Conservation (phyloP, 2,113 vertebrate genomes). For the Malurus cyaneus region DNA sequence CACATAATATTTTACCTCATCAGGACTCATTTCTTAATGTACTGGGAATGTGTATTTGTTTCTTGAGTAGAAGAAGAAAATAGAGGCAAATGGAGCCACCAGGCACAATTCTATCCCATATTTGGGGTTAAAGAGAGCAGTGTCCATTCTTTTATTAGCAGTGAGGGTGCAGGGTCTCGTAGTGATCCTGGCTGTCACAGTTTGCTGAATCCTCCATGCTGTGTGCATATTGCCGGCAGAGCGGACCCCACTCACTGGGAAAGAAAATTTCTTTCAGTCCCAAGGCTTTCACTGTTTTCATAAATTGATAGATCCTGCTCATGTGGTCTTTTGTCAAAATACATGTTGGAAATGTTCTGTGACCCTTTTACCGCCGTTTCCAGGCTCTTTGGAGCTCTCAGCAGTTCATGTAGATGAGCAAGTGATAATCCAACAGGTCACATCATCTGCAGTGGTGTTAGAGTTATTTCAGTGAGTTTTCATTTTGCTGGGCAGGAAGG, state of each 20-base stretch:
- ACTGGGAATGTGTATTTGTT: background rate
- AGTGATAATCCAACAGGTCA: background rate
- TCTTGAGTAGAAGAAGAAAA: background rate
- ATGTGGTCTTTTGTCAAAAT: background rate
- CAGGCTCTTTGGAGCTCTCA: background rate
- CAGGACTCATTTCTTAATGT: background rate
- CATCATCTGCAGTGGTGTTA: background rate
- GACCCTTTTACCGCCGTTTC: background rate
- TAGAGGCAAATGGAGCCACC: accelerated
- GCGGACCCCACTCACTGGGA: background rate
- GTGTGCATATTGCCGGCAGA: background rate
- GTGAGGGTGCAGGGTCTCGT: background rate
- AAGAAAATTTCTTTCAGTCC: background rate
- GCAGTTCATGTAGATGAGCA: background rate
- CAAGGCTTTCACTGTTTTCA: background rate
- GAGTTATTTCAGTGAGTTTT: background rate
- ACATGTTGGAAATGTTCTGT: background rate
- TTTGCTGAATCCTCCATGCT: background rate
- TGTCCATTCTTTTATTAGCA: background rate
- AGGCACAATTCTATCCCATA: background rate
- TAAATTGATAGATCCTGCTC: background rate
- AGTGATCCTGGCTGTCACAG: background rate
- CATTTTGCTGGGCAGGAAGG: background rate
- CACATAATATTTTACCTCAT: background rate
- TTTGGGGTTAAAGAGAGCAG: background rate